phyloP scores from a whole-genome alignment of 2,888 invertebrate species.

The Aphodius sticticus region DNA sequence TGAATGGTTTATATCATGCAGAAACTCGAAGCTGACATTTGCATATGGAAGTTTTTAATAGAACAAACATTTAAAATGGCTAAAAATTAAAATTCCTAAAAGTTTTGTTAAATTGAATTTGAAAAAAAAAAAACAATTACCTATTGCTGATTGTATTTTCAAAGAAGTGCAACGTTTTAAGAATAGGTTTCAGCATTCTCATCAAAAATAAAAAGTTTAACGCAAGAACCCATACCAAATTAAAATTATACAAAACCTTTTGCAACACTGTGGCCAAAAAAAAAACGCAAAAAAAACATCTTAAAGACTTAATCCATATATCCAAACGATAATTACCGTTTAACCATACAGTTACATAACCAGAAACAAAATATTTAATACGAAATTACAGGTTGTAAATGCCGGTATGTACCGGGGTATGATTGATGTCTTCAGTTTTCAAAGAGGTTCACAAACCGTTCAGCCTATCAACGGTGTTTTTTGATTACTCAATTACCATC shows the following conservation, averaged over 20 bases:
- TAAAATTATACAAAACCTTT: not conserved
- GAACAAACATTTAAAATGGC: no score
- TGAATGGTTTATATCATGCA: no score
- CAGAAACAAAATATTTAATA: not conserved
- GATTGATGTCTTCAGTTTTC: not conserved
- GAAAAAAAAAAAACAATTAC: no score
- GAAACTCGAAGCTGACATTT: no score
- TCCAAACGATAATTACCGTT: not conserved
- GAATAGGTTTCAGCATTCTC: no score
- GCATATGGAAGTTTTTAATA: no score
- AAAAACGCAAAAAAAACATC: not conserved
- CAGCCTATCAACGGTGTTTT: not conserved
- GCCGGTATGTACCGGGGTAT: not conserved
- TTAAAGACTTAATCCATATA: constrained; percentile 4
- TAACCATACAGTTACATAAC: not conserved
- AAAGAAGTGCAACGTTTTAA: no score
- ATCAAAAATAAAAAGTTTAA: no score
- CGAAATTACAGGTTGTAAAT: not conserved
- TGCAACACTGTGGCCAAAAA: not conserved
- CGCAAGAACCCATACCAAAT: not conserved
- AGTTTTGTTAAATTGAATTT: no score
- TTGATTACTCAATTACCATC: not conserved
- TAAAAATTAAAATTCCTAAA: no score
- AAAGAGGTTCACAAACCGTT: not conserved
- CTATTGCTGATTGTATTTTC: no score